Conservation (phyloP, 2,888 invertebrate species). For the Cyrtodaria siliqua region DNA sequence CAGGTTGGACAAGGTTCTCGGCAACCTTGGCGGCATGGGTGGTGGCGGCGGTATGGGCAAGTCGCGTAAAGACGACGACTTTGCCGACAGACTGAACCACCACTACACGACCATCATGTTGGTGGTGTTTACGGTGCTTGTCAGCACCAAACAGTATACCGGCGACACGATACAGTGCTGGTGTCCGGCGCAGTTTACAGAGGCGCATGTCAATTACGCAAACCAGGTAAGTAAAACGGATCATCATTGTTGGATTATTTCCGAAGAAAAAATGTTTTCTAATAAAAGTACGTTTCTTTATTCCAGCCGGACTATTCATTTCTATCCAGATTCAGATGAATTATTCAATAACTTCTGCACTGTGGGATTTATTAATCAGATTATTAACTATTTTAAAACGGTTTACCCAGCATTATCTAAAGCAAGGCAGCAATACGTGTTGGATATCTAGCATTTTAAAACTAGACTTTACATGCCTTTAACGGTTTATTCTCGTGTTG, state of each 20-base stretch:
- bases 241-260: background rate
- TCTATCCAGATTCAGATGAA: too few relatives aligned
- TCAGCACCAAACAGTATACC: slow-evolving; percentile 73
- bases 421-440: too few relatives aligned
- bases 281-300: too few relatives aligned
- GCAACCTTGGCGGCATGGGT: slow-evolving; percentile 60
- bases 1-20: slow-evolving; percentile 72
- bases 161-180: slow-evolving; percentile 79
- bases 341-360: too few relatives aligned
- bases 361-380: too few relatives aligned
- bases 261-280: too few relatives aligned
- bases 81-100: slow-evolving; percentile 69
- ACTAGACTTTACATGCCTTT: too few relatives aligned
- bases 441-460: too few relatives aligned
- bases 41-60: slow-evolving; percentile 52
- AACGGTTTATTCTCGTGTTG: too few relatives aligned
- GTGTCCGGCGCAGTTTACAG: slow-evolving; percentile 77
- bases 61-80: slow-evolving; percentile 67
- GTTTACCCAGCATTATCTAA: too few relatives aligned
- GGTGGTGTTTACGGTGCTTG: slow-evolving; percentile 68
- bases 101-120: slow-evolving; percentile 69
- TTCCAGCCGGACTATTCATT: too few relatives aligned
- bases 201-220: slow-evolving; percentile 69
- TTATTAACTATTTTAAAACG: too few relatives aligned
- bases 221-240: slow-evolving; percentile 57